These are phyloP conservation scores for Zosterops borbonicus DNA, from an alignment of 2,113 vertebrate genomes.

Conservation along the genomic window DNA sequence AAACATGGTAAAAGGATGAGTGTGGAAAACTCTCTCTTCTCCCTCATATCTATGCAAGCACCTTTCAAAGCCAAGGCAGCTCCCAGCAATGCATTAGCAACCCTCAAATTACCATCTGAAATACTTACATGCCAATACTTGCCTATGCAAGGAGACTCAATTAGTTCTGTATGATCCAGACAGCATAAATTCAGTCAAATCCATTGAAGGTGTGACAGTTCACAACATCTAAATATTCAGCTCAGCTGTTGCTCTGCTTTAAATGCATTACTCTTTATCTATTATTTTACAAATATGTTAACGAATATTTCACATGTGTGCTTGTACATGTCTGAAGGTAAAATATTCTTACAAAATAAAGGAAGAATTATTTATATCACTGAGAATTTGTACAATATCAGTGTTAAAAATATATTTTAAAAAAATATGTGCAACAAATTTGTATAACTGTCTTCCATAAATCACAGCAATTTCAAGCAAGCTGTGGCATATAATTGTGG, in stretches of 20 bases:
- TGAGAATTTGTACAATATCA: background rate
- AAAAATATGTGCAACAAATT: background rate
- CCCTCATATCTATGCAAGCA: background rate
- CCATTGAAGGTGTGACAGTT: background rate
- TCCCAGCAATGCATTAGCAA: background rate
- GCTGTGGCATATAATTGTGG: background rate
- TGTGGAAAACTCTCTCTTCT: background rate
- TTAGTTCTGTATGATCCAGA: background rate
- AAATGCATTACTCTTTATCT: background rate
- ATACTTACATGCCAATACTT: background rate
- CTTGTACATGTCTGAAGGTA: background rate
- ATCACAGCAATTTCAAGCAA: slow-evolving; percentile 25
- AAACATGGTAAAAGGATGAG: background rate
- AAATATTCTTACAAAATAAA: background rate
- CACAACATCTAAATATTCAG: background rate
- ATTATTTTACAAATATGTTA: background rate
- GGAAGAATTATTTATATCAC: background rate
- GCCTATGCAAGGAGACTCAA: background rate
- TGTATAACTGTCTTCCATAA: background rate
- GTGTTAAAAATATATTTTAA: background rate
- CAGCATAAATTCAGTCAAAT: background rate
- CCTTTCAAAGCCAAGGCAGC: background rate
- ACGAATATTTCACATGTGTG: background rate
- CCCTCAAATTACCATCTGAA: background rate
- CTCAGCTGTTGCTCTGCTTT: background rate